Percentiles rank a stretch among this genome's conserved stretches.
phyloP scores from a whole-genome alignment of 2,888 invertebrate species.

The Oscheius sp. region DNA sequence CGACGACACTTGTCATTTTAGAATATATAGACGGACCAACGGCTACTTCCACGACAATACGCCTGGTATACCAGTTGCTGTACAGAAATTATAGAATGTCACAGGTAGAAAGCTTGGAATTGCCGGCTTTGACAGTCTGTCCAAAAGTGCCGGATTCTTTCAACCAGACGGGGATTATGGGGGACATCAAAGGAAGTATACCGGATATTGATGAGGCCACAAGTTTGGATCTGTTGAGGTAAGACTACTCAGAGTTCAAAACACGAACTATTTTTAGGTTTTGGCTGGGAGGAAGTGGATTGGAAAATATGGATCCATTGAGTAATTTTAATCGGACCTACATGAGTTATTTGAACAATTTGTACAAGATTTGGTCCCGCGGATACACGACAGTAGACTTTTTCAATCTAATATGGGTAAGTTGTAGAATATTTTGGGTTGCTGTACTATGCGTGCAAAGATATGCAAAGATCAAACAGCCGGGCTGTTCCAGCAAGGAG shows the following conservation, averaged over 20 bases:
- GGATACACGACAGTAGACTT: constrained; percentile 60
- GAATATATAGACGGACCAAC: constrained; percentile 69
- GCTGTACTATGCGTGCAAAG: too few species aligned
- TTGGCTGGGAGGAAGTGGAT: constrained; percentile 65
- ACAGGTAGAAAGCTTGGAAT: constrained; percentile 61
- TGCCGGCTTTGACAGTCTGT: constrained; percentile 69
- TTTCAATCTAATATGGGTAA: constrained; percentile 63
- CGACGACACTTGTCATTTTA: constrained; percentile 61
- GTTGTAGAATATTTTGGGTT: neutral
- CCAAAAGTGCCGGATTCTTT: constrained; percentile 69
- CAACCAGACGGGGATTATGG: constrained; percentile 51
- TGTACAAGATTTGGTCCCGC: constrained; percentile 64
- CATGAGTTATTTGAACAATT: constrained; percentile 54
- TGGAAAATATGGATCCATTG: constrained; percentile 68
- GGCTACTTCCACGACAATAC: constrained; percentile 69
- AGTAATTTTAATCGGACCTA: constrained; percentile 62
- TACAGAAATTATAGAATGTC: constrained; percentile 18
- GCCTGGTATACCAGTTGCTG: constrained; percentile 48
- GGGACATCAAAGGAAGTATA: constrained; percentile 57
- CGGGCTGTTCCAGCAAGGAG: neutral
- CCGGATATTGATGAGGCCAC: constrained; percentile 48
- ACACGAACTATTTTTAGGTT: constrained; percentile 42
- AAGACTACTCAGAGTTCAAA: neutral
- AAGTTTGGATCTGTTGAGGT: constrained; percentile 59
- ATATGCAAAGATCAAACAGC: constrained; percentile 25